Conservation (phyloP, 2,797 vertebrate species). For the Rhabdomys pumilio region DNA sequence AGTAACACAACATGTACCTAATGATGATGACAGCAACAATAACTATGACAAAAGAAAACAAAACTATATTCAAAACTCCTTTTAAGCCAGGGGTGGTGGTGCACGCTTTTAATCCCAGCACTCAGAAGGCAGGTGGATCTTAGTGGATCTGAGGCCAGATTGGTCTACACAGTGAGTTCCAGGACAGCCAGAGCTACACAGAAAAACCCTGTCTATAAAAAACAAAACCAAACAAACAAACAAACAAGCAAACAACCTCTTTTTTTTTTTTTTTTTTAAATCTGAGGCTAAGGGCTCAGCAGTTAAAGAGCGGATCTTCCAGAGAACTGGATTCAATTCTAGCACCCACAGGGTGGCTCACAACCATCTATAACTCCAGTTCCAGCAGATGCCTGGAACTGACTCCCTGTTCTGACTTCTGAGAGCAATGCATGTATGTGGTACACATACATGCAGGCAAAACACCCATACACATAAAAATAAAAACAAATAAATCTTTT, state of each 20-base stretch:
- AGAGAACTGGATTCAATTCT: background rate
- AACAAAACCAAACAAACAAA: background rate
- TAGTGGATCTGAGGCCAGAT: background rate
- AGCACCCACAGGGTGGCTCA: background rate
- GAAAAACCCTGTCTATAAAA: background rate
- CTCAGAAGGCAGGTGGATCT: background rate
- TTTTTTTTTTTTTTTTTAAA: too few species aligned
- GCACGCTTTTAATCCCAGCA: background rate
- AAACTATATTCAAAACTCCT: background rate
- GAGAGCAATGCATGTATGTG: background rate
- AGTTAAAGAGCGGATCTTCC: background rate
- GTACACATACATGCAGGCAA: background rate
- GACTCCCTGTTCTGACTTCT: background rate
- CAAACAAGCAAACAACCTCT: background rate
- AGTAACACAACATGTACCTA: background rate
- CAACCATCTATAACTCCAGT: background rate
- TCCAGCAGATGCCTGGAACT: background rate
- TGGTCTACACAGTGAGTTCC: background rate
- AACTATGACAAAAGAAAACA: background rate
- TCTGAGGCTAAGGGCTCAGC: background rate
- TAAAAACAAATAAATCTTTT: background rate
- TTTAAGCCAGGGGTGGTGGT: background rate
- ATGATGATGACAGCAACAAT: background rate
- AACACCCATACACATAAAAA: background rate
- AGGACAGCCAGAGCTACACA: background rate